Conservation (phyloP, 92 coral and sea anemone genomes). For the Zoanthus gigantus region DNA sequence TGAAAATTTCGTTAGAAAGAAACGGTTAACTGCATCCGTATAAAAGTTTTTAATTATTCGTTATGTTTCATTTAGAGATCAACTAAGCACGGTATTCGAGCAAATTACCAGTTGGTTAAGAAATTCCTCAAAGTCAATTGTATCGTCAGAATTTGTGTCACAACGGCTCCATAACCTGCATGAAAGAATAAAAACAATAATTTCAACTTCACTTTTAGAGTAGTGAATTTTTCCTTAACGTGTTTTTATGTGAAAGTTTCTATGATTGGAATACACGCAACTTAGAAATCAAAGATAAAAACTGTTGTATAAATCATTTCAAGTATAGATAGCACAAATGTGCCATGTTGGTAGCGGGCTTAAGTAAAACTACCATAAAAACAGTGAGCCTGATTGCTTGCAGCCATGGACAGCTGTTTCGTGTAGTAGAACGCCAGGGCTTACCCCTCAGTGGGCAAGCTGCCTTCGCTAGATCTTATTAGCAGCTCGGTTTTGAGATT, state of each 20-base stretch:
- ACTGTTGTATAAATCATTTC: not conserved
- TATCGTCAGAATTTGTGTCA: constrained; percentile 83
- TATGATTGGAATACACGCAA: no score
- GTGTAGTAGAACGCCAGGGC: no score
- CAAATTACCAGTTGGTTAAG: constrained; percentile 81
- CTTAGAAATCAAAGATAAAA: no score
- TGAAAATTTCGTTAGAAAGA: not conserved
- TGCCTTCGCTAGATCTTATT: no score
- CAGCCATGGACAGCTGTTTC: no score
- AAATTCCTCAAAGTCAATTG: constrained; percentile 91
- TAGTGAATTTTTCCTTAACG: not conserved
- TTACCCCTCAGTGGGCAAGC: no score
- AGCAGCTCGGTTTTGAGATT: constrained; percentile 61
- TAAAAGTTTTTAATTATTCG: not conserved
- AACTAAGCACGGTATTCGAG: not conserved
- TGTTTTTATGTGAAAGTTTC: no score
- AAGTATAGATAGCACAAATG: not conserved
- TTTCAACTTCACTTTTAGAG: not conserved
- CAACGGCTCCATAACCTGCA: constrained; percentile 93
- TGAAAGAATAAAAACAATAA: not conserved
- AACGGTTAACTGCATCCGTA: not conserved
- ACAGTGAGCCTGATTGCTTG: no score
- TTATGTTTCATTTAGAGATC: not conserved
- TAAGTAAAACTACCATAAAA: no score
- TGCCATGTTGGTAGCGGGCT: no score